phyloP scores from a whole-genome alignment of 1,140 invertebrate species.

The Drosophila bifasciata region DNA sequence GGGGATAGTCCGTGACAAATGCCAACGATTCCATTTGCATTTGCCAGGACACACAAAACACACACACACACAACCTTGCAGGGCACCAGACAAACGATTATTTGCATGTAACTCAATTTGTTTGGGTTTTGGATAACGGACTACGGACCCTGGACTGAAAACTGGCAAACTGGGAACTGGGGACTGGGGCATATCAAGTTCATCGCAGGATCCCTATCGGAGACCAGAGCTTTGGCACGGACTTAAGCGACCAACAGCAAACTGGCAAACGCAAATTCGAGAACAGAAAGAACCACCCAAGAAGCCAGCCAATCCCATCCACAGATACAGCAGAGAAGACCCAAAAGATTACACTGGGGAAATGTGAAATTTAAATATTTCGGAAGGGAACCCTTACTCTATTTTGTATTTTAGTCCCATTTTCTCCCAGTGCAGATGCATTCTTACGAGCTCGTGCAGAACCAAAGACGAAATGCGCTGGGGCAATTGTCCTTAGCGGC shows the following conservation, averaged over 20 bases:
- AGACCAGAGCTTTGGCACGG: conserved; percentile 10
- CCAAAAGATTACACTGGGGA: no score
- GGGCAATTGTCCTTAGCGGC: conserved; percentile 60
- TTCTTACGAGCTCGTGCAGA: no score
- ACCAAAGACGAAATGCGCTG: background rate
- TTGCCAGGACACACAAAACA: conserved; percentile 21
- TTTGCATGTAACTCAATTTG: conserved; percentile 78
- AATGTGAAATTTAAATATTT: no score
- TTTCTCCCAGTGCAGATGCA: no score
- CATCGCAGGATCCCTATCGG: conserved; percentile 44
- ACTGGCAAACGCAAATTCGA: conserved; percentile 35
- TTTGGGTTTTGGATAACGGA: conserved; percentile 29
- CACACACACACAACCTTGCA: conserved; percentile 29
- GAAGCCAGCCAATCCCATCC: no score
- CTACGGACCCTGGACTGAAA: background rate
- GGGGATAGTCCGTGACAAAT: conserved; percentile 44
- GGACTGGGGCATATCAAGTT: conserved; percentile 53
- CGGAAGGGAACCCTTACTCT: no score
- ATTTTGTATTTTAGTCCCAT: no score
- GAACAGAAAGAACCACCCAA: conserved; percentile 11
- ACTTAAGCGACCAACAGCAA: conserved; percentile 24
- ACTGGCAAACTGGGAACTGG: no score
- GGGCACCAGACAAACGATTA: conserved; percentile 70
- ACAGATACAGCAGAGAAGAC: no score
- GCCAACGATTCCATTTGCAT: conserved; percentile 47